These are phyloP conservation scores for Pygoscelis adeliae DNA, from an alignment of 2,113 vertebrate genomes.

Conservation along the genomic window DNA sequence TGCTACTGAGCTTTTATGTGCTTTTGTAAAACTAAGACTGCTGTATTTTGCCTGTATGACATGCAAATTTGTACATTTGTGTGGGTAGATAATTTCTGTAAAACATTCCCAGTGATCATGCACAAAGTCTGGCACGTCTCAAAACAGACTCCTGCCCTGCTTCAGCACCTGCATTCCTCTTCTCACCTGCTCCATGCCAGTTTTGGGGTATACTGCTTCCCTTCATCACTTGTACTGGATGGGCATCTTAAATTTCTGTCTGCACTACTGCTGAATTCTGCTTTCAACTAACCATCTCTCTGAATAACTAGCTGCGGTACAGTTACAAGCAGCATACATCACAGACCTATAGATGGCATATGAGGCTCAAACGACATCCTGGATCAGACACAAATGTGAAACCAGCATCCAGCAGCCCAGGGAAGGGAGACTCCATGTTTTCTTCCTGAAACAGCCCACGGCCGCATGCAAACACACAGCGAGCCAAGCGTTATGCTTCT, in stretches of 20 bases:
- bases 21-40: background rate
- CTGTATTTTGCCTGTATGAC: background rate
- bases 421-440: background rate
- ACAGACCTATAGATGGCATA: background rate
- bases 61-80: background rate
- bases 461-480: accelerated
- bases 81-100: background rate
- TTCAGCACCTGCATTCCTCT: background rate
- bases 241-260: background rate
- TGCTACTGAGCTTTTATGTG: accelerated
- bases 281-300: accelerated
- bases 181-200: background rate
- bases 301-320: accelerated
- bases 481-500: background rate
- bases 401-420: background rate
- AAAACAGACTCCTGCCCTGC: background rate
- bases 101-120: background rate
- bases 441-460: background rate
- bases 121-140: background rate
- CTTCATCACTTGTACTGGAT: too few species aligned
- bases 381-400: background rate
- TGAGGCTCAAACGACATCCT: background rate
- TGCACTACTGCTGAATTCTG: background rate
- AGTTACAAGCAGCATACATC: background rate
- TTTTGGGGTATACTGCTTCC: background rate